Evolutionary conservation across 2,113 vertebrate species (phyloP).

Genomic region (Saguinus midas): DNA sequence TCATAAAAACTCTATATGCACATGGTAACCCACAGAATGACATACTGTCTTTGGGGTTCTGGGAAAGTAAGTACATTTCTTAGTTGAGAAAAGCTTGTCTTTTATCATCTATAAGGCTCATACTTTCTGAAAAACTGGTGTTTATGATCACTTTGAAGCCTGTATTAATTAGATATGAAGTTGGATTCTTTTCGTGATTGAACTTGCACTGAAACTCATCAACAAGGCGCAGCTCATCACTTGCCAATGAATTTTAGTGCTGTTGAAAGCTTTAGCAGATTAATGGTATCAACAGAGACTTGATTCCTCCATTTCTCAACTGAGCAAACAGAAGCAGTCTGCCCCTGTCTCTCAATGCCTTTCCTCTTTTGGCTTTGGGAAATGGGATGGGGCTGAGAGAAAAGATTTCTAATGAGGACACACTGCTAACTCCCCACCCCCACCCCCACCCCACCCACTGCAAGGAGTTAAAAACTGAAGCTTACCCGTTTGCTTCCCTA

Average conservation of each 20-base stretch:
- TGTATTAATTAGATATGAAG: slow-evolving; percentile 7
- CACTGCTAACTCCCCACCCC: background rate
- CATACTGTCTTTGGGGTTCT: slow-evolving; percentile 25
- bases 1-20: background rate
- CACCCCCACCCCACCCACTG: background rate
- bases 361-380: background rate
- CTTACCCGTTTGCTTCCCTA: background rate
- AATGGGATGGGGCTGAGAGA: background rate
- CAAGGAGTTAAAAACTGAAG: background rate
- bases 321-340: slow-evolving; percentile 29
- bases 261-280: slow-evolving; percentile 60
- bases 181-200: slow-evolving; percentile 45
- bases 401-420: background rate
- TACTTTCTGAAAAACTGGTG: slow-evolving; percentile 39
- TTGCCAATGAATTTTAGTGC: slow-evolving; percentile 46
- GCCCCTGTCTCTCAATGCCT: background rate
- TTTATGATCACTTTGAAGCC: slow-evolving; percentile 58
- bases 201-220: slow-evolving; percentile 31
- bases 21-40: background rate
- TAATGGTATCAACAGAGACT: slow-evolving; percentile 54
- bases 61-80: slow-evolving; percentile 5
- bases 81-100: slow-evolving; percentile 9
- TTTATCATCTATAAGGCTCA: background rate
- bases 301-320: slow-evolving; percentile 58
- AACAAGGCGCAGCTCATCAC: slow-evolving; percentile 7